Base-by-base conservation (phyloP, 2,888 invertebrate species). In the Drosophila hamatofila region DNA sequence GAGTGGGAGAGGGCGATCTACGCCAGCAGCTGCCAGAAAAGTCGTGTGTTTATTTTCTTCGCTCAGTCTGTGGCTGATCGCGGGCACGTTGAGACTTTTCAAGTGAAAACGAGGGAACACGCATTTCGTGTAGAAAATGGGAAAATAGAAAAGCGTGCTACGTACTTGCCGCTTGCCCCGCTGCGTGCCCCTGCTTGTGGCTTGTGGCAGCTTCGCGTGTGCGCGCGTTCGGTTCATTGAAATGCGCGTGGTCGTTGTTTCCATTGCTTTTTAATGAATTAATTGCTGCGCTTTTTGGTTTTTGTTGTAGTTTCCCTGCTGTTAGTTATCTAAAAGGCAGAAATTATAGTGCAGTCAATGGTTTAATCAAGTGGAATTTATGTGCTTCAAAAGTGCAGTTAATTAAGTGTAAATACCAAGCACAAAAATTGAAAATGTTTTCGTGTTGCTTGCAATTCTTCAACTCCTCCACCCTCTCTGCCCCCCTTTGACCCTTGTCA, bases 361-460 rank as follows among this genome's bases (percentile, higher is more conserved):
- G 89, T 89, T 89, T 90, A 89, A 90, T 90, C 89, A 89, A 90
- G 83, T 85, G 90, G 79, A 90, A 90, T 90, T 89, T 90, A 89
- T 89, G 87, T 83, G 87, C 74, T 70, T 60, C 62, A 65, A 81
- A 76, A 78, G 64, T 77, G 78, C 82, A 89, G 88, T 83, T 82
- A 88, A 89, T 88, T 86, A 83, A 88, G 87, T 88, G 87, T 81
- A 83, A 87, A 86, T 86, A 74, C 69, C 69, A 79, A 74, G 63
- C 60, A 72, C 46, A 67, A 70, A 75, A 75, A 73, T 56, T 58
- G 51, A 78, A 72, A 69, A 78, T 62, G 18, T 18, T 61, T 44
- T 44, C 30, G 42, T 54, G 37, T 3, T 35, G 37, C 18, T 12
- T 37, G 25, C 27, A 37, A 11, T 21, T 23, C 49, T 3, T 1